phyloP scores from a whole-genome alignment of 2,888 invertebrate species.

The Drosophila acutilabella region DNA sequence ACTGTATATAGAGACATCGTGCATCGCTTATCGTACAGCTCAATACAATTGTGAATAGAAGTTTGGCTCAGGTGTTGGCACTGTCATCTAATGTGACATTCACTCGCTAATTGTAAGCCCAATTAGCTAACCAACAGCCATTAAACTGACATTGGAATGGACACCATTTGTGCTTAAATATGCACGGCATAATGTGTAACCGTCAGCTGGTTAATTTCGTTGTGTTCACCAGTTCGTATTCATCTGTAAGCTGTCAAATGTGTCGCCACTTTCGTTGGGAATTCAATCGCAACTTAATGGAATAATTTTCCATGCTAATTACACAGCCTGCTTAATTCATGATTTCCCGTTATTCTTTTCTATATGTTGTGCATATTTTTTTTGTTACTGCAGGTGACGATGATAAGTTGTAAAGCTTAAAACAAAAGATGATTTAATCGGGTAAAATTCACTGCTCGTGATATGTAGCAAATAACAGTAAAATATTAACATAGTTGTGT shows the following conservation, averaged over 20 bases:
- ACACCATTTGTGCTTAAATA: slow-evolving; percentile 60
- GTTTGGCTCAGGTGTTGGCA: slow-evolving; percentile 33
- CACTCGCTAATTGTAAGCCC: slow-evolving; percentile 64
- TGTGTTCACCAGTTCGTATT: slow-evolving; percentile 25
- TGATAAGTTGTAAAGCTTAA: slow-evolving; percentile 32
- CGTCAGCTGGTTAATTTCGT: slow-evolving; percentile 50
- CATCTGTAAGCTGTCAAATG: slow-evolving; percentile 35
- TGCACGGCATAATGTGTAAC: slow-evolving; percentile 67
- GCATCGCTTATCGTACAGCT: background rate
- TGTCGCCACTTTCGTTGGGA: slow-evolving; percentile 32
- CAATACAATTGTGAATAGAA: slow-evolving; percentile 30
- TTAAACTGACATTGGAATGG: slow-evolving; percentile 63
- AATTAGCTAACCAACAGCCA: slow-evolving; percentile 71
- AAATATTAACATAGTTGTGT: slow-evolving; percentile 48
- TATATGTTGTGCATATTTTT: slow-evolving; percentile 1
- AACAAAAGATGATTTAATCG: slow-evolving; percentile 69
- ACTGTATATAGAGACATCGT: background rate
- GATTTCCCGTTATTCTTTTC: slow-evolving; percentile 7
- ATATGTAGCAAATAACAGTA: slow-evolving; percentile 45
- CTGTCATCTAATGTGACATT: slow-evolving; percentile 43
- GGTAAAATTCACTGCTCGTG: slow-evolving; percentile 52
- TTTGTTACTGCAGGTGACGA: slow-evolving; percentile 37
- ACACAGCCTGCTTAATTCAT: slow-evolving; percentile 28
- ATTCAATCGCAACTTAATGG: slow-evolving; percentile 61
- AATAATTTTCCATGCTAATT: slow-evolving; percentile 60